Base-by-base conservation (phyloP, 2,888 invertebrate species). In the Actias luna region DNA sequence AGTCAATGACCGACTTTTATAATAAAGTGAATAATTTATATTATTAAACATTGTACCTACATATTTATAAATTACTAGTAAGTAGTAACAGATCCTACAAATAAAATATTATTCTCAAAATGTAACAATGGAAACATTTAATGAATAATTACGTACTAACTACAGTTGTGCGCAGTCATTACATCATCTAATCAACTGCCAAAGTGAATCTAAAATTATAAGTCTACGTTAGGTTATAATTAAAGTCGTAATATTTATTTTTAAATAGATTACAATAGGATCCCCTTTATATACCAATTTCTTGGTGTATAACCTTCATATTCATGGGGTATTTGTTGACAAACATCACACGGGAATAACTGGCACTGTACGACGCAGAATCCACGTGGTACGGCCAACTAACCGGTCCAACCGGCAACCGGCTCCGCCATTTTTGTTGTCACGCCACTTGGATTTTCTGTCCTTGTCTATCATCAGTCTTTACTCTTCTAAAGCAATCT, bases 391-490 rank as follows among this genome's bases (percentile, higher is more conserved):
- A 76, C 77, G 74, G 74, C 78, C 69, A 85, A n/a, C n/a, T n/a
- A n/a, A 89, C 89, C 91, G 85, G 90, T 86, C 84, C 82, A 77
- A 85, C 89, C 89, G 88, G 89, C 88, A 83, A 82, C 88, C 89
- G 89, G 88, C 86, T 76, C 78, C 85, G 89, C 92, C 92, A 92
- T 92, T 73, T 90, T 92, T 90, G 86, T 90, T 92, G 85, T 92
- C 91, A 92, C 91, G 91, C 91, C 88, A 46, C 22, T 22, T 46
- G 1, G 22, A 46, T 46, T 70, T 70, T 73, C 82, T 66, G 64
- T 88, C 89, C 72, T 75, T 46, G 79, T 88, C 81, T 73, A 69
- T 68, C 85, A 67, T 71, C 69, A 65, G 62, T 66, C 68, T 71
- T 66, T 65, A 63, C 77, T 78, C 76, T 74, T 79, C 73, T 62